phyloP scores from a whole-genome alignment of 2,113 vertebrate genomes.

The Synodontis membranacea region DNA sequence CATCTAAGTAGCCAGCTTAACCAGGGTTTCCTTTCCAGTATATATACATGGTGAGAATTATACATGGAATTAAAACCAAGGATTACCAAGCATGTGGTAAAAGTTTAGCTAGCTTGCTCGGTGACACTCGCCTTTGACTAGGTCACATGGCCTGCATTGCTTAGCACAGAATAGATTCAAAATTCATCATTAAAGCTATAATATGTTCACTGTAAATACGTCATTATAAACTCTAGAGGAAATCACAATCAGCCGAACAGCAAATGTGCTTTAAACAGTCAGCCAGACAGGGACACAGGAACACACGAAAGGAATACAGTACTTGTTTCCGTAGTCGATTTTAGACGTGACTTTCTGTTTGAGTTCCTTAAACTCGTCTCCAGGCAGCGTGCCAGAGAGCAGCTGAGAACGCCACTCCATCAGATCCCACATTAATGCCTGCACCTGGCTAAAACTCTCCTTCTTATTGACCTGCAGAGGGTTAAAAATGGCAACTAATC shows the following conservation, averaged over 20 bases:
- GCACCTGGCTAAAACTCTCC: slow-evolving; percentile 81
- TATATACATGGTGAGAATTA: too few species aligned
- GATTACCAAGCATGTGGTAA: not conserved
- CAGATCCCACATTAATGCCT: slow-evolving; percentile 90
- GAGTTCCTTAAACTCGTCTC: slow-evolving; percentile 94
- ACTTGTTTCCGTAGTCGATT: slow-evolving; percentile 98
- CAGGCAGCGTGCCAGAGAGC: slow-evolving; percentile 91
- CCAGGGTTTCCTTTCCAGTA: too few species aligned
- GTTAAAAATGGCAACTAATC: slow-evolving; percentile 58
- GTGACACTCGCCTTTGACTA: not conserved
- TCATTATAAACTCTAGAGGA: not conserved
- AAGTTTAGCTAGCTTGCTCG: too few species aligned
- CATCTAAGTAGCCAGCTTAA: not conserved
- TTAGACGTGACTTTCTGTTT: slow-evolving; percentile 98
- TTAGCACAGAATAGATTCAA: not conserved
- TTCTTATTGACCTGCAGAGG: slow-evolving; percentile 79
- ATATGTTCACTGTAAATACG: not conserved
- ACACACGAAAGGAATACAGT: slow-evolving; percentile 37
- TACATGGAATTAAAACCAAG: not conserved
- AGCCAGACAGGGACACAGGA: not conserved
- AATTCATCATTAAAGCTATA: not conserved
- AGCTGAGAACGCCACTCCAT: slow-evolving; percentile 98
- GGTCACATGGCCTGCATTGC: not conserved
- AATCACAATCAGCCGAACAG: not conserved
- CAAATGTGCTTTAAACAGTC: not conserved